These are phyloP conservation scores for Mormoops blainvillei DNA, from an alignment of 2,113 vertebrate genomes.

Conservation along the genomic window DNA sequence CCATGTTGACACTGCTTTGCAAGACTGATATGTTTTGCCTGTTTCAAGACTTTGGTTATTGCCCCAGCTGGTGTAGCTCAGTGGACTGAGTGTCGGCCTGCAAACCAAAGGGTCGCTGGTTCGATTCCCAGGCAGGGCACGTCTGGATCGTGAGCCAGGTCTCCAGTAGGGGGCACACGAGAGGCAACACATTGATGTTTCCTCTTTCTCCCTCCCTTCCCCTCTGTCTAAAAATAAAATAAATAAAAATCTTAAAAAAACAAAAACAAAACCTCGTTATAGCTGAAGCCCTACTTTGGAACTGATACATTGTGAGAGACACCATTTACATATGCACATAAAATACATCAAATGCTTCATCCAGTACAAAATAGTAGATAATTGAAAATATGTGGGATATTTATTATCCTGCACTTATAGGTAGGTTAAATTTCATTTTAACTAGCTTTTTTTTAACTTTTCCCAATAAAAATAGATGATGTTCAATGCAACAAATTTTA, in stretches of 20 bases:
- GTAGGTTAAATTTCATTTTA: not conserved
- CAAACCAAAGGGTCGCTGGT: too few relatives aligned
- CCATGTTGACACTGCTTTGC: not conserved
- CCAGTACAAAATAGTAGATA: not conserved
- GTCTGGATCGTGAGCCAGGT: too few relatives aligned
- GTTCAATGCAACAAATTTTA: not conserved
- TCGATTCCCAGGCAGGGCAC: too few relatives aligned
- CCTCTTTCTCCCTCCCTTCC: too few relatives aligned
- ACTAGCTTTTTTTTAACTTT: not conserved
- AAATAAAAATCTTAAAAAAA: too few relatives aligned
- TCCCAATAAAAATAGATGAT: not conserved
- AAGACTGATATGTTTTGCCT: not conserved
- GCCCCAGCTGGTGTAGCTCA: too few relatives aligned
- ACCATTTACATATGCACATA: not conserved
- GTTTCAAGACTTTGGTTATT: slow-evolving; percentile 11
- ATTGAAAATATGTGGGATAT: not conserved
- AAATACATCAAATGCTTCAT: not conserved
- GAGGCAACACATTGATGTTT: too few relatives aligned
- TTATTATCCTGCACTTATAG: not conserved
- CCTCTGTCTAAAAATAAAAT: too few relatives aligned
- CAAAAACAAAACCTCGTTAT: too few relatives aligned
- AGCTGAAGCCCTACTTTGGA: not conserved
- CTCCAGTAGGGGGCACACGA: too few relatives aligned
- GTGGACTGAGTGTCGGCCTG: too few relatives aligned
- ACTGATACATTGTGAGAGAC: not conserved